Evolutionary conservation across 2,113 vertebrate genomes (phyloP).

Genomic region (Caranx melampygus): DNA sequence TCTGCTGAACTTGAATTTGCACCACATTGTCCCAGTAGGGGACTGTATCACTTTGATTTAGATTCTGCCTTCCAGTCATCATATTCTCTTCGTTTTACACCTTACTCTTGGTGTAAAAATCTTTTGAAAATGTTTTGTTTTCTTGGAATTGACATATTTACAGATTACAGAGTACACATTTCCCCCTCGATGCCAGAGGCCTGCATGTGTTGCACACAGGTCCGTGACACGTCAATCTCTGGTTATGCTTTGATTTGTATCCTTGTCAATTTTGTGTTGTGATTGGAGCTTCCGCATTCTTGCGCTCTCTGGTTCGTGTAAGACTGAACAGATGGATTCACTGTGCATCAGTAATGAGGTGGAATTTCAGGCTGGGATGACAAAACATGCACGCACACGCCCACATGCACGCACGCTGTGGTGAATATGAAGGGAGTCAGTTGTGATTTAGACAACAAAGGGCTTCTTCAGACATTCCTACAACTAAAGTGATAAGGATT

Average conservation of each 20-base stretch:
- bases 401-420: neutral
- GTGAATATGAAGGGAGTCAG: slow-evolving; percentile 1
- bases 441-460: slow-evolving; percentile 2
- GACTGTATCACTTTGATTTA: slow-evolving; percentile 12
- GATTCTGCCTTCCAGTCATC: slow-evolving; percentile 1
- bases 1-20: slow-evolving; percentile 44
- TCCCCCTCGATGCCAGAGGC: neutral
- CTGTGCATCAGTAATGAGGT: slow-evolving; percentile 72
- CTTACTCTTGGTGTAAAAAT: neutral
- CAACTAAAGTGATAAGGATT: no score
- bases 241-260: slow-evolving; percentile 11
- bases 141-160: neutral
- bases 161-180: neutral
- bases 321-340: slow-evolving; percentile 36
- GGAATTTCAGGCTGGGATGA: slow-evolving; percentile 64
- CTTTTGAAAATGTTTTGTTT: slow-evolving; percentile 3
- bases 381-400: neutral
- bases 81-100: neutral
- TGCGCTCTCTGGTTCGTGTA: slow-evolving; percentile 52
- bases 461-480: neutral
- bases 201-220: neutral
- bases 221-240: neutral
- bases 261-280: slow-evolving; percentile 33
- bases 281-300: slow-evolving; percentile 64
- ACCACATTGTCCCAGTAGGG: neutral